Conservation (phyloP, 1,140 invertebrate species). For the Octopus bimaculoides region DNA sequence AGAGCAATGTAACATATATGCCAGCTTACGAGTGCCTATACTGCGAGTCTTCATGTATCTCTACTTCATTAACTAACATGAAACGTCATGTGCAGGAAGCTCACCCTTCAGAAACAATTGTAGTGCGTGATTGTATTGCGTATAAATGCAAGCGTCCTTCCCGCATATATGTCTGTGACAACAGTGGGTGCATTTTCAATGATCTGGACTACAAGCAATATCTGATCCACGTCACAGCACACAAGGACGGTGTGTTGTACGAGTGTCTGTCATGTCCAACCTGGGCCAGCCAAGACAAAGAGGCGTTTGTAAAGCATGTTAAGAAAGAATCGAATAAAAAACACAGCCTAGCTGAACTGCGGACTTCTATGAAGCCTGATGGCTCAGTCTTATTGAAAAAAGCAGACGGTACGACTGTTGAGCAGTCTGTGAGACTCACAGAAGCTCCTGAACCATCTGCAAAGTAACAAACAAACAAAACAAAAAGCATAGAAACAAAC, state of each 20-base stretch:
- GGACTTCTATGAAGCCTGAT: neutral
- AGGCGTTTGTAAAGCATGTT: neutral
- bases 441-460: too few species aligned
- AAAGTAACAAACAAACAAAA: too few species aligned
- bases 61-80: neutral
- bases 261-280: neutral
- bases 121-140: neutral
- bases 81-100: neutral
- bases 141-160: neutral
- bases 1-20: conserved; percentile 2
- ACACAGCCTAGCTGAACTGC: neutral
- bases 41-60: neutral
- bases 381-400: neutral
- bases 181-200: neutral
- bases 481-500: too few species aligned
- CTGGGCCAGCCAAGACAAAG: neutral
- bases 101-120: neutral
- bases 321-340: neutral
- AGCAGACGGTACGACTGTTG: too few species aligned
- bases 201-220: conserved; percentile 1
- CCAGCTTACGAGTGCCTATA: conserved; percentile 10
- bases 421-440: too few species aligned
- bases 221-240: neutral
- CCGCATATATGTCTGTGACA: neutral
- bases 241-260: neutral